Evolutionary conservation across 2,888 invertebrate genomes (phyloP).

Genomic region (Blastobasis lacticolella): DNA sequence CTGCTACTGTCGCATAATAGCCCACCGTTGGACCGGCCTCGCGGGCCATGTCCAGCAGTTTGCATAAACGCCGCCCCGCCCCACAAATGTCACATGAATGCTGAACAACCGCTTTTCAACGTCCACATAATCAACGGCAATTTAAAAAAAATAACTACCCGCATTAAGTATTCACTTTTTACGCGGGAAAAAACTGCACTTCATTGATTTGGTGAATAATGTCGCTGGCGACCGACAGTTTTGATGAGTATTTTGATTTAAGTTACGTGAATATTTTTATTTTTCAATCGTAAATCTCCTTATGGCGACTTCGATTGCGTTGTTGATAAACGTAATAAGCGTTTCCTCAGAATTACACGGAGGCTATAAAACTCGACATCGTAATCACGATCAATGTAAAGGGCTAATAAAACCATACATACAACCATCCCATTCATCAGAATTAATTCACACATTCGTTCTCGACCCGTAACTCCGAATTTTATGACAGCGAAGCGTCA

Average conservation of each 20-base stretch:
- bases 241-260: too few species aligned
- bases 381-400: conserved; percentile 1
- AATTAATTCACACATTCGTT: conserved; percentile 6
- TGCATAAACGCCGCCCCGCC: conserved; percentile 55
- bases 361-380: background rate
- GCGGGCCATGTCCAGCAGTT: conserved; percentile 26
- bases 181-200: too few species aligned
- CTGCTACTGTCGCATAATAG: conserved; percentile 2
- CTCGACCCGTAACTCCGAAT: conserved; percentile 25
- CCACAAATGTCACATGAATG: conserved; percentile 21
- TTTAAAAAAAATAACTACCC: conserved; percentile 23
- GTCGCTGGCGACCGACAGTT: too few species aligned
- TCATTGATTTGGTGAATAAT: too few species aligned
- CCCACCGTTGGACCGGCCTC: conserved; percentile 10
- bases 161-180: background rate
- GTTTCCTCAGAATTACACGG: background rate
- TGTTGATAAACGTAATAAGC: too few species aligned
- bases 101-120: conserved; percentile 19
- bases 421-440: conserved; percentile 8
- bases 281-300: too few species aligned
- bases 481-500: conserved; percentile 42
- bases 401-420: conserved; percentile 4
- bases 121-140: conserved; percentile 28
- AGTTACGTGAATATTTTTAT: too few species aligned
- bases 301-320: too few species aligned